A percentile compares a stretch with the other conserved stretches of the same genome.
These are phyloP conservation scores for Agrilus biguttatus DNA, from an alignment of 2,888 invertebrate genomes.

Conservation along the genomic window DNA sequence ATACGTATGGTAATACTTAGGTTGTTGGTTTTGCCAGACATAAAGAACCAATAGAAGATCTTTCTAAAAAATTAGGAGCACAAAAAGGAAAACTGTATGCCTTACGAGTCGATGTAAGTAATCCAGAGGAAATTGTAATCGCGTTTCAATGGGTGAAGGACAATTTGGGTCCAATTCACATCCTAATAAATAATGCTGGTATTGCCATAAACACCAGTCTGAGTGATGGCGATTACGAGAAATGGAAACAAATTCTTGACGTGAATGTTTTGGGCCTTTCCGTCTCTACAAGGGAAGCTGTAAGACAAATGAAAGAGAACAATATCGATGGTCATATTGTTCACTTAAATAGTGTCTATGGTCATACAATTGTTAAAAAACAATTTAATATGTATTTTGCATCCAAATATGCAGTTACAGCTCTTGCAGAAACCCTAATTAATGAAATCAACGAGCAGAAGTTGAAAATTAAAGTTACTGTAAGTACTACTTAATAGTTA, in stretches of 20 bases:
- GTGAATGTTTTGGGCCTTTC: constrained; percentile 2
- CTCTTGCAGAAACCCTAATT: background rate
- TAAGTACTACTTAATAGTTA: no score
- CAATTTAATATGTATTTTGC: background rate
- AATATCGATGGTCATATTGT: constrained; percentile 12
- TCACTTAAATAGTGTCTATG: constrained; percentile 11
- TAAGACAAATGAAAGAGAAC: constrained; percentile 10
- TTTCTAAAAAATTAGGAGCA: constrained; percentile 4
- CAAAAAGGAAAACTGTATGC: constrained; percentile 10
- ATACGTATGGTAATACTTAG: background rate
- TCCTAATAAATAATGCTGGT: constrained; percentile 3
- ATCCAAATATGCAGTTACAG: background rate
- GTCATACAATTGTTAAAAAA: constrained; percentile 6
- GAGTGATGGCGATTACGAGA: constrained; percentile 1
- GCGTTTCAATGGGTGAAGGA: constrained; percentile 3
- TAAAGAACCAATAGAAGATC: constrained; percentile 6
- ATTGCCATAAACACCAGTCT: background rate
- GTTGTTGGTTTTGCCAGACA: constrained; percentile 10
- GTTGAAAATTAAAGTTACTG: no score
- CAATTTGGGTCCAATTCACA: background rate
- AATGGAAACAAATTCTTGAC: constrained; percentile 3
- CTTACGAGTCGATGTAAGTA: constrained; percentile 9
- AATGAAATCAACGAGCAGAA: no score
- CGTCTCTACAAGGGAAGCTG: constrained; percentile 9
- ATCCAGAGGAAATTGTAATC: constrained; percentile 4